phyloP scores from a whole-genome alignment of 2,888 invertebrate species.

The Sturmia bella region DNA sequence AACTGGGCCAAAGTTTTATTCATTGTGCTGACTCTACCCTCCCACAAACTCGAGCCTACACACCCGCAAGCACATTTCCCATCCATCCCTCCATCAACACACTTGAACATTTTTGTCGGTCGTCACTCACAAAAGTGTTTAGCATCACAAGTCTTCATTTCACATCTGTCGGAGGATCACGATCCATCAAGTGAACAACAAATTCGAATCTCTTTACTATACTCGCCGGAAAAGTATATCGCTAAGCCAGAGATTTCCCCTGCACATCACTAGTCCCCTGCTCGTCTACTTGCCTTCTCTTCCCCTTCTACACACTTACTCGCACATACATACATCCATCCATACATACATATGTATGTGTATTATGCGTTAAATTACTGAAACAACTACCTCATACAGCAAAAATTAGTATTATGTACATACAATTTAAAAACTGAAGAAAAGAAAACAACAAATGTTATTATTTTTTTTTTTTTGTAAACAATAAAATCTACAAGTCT shows the following conservation, averaged over 20 bases:
- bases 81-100: constrained; percentile 15
- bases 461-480: constrained; percentile 62
- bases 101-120: constrained; percentile 46
- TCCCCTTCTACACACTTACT: neutral
- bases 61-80: neutral
- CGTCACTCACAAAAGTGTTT: constrained; percentile 28
- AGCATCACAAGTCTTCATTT: constrained; percentile 31
- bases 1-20: constrained; percentile 42
- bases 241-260: constrained; percentile 48
- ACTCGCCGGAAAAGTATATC: constrained; percentile 57
- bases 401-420: constrained; percentile 53
- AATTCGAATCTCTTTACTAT: constrained; percentile 59
- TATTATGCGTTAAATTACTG: constrained; percentile 44
- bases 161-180: neutral
- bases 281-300: neutral
- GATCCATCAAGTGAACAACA: constrained; percentile 10
- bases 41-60: neutral
- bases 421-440: constrained; percentile 9
- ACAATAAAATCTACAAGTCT: constrained; percentile 78
- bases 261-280: neutral
- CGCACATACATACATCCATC: neutral
- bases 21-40: neutral
- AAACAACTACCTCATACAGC: constrained; percentile 67
- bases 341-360: neutral
- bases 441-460: constrained; percentile 13